These are phyloP conservation scores for Beris chalybata DNA, from an alignment of 2,888 invertebrate species.

Conservation along the genomic window DNA sequence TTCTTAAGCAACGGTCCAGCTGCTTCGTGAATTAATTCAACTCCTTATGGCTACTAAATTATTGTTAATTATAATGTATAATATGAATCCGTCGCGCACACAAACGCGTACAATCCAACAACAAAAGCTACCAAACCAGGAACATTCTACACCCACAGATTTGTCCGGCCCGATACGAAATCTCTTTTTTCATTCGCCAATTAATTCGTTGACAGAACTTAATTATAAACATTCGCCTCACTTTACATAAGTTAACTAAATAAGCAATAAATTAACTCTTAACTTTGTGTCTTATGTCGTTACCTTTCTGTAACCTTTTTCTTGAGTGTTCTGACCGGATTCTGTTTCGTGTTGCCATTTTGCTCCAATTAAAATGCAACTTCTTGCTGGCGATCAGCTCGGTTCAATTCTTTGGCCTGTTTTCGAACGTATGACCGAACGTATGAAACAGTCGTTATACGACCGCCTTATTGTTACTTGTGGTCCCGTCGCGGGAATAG, in stretches of 20 bases:
- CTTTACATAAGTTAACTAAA: conserved; percentile 40
- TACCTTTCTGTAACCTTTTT: conserved; percentile 12
- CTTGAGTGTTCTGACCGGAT: conserved; percentile 1
- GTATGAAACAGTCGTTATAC: neutral
- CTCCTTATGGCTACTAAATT: no score
- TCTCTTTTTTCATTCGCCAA: conserved; percentile 36
- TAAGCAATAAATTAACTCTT: conserved; percentile 40
- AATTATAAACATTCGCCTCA: conserved; percentile 38
- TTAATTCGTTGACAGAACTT: conserved; percentile 39
- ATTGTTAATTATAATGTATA: no score
- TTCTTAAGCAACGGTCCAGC: no score
- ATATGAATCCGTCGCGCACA: no score
- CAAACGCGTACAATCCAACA: no score
- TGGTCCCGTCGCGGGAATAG: no score
- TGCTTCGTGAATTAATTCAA: no score
- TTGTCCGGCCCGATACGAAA: conserved; percentile 33
- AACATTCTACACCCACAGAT: conserved; percentile 33
- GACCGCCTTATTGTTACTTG: no score
- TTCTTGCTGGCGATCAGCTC: conserved; percentile 33
- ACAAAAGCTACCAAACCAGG: no score
- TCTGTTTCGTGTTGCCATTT: conserved; percentile 38
- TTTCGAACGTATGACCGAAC: neutral
- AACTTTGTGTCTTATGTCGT: conserved; percentile 35
- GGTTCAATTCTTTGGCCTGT: conserved; percentile 19
- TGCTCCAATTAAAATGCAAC: conserved; percentile 39